These are phyloP conservation scores for Patella vulgata DNA, from an alignment of 1,140 invertebrate genomes.

Conservation along the genomic window DNA sequence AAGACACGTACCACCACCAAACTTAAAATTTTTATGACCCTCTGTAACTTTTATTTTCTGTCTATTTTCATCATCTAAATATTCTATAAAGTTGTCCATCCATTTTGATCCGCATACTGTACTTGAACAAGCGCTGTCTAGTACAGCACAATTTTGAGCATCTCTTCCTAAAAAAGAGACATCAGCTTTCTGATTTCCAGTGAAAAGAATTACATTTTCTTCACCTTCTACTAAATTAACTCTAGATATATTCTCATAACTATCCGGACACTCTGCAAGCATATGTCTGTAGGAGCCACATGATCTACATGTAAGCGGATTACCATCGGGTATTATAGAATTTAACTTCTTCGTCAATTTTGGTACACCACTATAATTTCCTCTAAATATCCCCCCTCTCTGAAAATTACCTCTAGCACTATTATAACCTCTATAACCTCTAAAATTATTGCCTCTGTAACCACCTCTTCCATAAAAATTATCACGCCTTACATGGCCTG, in stretches of 20 bases:
- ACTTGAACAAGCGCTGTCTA: slow-evolving; percentile 31
- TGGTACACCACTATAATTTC: neutral
- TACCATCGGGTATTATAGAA: neutral
- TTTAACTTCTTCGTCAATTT: neutral
- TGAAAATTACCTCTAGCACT: neutral
- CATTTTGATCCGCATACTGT: slow-evolving; percentile 30
- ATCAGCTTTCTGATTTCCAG: slow-evolving; percentile 17
- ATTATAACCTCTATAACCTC: neutral
- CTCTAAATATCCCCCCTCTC: neutral
- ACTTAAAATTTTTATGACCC: slow-evolving; percentile 29
- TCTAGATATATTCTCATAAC: slow-evolving; percentile 23
- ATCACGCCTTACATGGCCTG: neutral
- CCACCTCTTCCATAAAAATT: neutral
- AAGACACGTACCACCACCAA: slow-evolving; percentile 17
- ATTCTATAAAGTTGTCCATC: slow-evolving; percentile 26
- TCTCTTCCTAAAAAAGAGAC: slow-evolving; percentile 16
- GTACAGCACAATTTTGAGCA: slow-evolving; percentile 29
- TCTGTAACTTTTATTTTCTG: slow-evolving; percentile 16
- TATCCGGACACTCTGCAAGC: slow-evolving; percentile 10
- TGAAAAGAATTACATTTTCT: slow-evolving; percentile 24
- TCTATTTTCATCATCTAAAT: slow-evolving; percentile 11
- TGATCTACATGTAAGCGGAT: slow-evolving; percentile 8
- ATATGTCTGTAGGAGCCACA: slow-evolving; percentile 20
- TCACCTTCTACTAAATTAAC: slow-evolving; percentile 17
- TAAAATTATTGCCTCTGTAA: neutral